Base-by-base conservation (phyloP, 2,888 invertebrate genomes). In the Notodonta ziczac region DNA sequence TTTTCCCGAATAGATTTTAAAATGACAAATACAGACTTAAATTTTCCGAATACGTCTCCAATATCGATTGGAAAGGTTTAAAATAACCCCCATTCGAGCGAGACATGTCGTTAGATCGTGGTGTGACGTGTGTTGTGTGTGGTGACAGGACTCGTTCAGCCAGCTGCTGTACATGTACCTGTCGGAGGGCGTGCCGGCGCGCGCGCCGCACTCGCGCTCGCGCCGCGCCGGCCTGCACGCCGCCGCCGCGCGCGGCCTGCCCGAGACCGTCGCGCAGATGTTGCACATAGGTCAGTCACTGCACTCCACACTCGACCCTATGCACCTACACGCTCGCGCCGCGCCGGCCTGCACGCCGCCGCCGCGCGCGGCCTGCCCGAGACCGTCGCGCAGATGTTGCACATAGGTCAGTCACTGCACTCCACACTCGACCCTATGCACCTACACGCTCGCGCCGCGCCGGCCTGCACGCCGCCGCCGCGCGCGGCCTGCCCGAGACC, bases 161-260 rank as follows among this genome's bases (percentile, higher is more conserved):
- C 96, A 97, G 85, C 93, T 98, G 67, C 90, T 97, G 76, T 96
- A 97, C 88, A 95, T 97, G 80, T 96, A 98, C 82, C 90, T 97
- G 66, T 96, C 96, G 61, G 98, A 98, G 87, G 96, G 96, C 72
- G 95, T 97, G 65, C 95, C 96, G 8, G 95, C 97, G 58, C 95
- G 96, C 87, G 95, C 96, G 84, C 94, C 95, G 71, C 97, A 97
- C 84, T 94, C 95, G 0, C 86, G 88, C 62, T 95, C 94, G 2
- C 94, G 95, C 12, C 95, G 94, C 64, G 96, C 96, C 13, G 95
- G 97, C 0, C 94, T 98, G 73, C 98, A 98, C 96, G 96, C 96
- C 0, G 97, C 97, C 58, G 96, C 97, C 12, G 94, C 95, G 44
- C 93, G 96, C 68, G 97, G 97, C 0, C 95, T 95, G 67, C 69